Evolutionary conservation across 2,797 vertebrate genomes (phyloP).

Genomic region (Phalloptychus januarius): DNA sequence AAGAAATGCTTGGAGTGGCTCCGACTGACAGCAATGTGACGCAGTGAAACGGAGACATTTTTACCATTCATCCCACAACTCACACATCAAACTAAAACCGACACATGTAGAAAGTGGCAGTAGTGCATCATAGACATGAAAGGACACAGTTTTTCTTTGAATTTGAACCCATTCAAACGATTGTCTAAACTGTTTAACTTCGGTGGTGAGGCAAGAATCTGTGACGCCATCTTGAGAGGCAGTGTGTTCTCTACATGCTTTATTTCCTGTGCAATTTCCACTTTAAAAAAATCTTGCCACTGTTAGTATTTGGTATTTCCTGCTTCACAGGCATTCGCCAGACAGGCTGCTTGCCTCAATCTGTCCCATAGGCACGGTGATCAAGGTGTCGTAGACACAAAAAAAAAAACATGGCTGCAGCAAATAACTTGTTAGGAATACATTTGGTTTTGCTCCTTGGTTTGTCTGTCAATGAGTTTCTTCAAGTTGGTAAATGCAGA

Average conservation of each 20-base stretch:
- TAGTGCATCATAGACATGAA: neutral
- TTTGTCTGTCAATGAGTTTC: conserved; percentile 23
- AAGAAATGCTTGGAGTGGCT: neutral
- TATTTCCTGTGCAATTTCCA: neutral
- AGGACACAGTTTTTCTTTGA: neutral
- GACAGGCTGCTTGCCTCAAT: conserved; percentile 19
- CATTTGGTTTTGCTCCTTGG: conserved; percentile 36
- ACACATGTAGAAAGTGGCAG: neutral
- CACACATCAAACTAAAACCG: neutral
- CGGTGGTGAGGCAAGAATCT: neutral
- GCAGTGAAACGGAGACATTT: neutral
- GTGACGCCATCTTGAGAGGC: neutral
- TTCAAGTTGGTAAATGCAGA: conserved; percentile 25
- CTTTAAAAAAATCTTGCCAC: neutral
- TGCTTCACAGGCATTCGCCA: conserved; percentile 5
- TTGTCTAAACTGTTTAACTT: neutral
- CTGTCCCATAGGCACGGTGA: neutral
- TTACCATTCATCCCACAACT: neutral
- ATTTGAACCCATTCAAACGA: neutral
- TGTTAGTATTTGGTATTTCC: conserved; percentile 15
- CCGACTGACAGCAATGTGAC: neutral
- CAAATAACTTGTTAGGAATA: neutral
- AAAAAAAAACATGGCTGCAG: conserved; percentile 23
- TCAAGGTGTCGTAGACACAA: no score
- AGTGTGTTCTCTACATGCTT: neutral